Evolutionary conservation across 2,888 invertebrate genomes (phyloP).

Genomic region (Eupithecia subfuscata): DNA sequence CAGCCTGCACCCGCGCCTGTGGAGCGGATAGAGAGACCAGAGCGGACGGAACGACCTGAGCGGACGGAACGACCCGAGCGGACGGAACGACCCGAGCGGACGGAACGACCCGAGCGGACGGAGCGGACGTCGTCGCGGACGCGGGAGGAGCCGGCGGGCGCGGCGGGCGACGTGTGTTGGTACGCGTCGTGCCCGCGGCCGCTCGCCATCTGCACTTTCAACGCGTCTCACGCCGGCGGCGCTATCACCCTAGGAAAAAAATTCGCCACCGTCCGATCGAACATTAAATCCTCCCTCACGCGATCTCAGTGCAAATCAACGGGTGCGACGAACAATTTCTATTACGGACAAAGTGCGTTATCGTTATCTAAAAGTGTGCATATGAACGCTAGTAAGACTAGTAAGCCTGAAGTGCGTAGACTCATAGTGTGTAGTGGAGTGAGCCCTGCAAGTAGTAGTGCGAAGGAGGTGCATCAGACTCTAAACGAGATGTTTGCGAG

Average conservation of each 20-base stretch:
- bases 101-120: conserved; percentile 19
- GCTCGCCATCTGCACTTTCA: conserved; percentile 83
- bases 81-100: conserved; percentile 22
- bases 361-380: conserved; percentile 76
- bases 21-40: conserved; percentile 38
- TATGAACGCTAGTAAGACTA: conserved; percentile 73
- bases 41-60: conserved; percentile 54
- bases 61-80: conserved; percentile 54
- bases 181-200: conserved; percentile 85
- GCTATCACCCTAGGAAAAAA: conserved; percentile 81
- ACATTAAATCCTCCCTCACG: conserved; percentile 77
- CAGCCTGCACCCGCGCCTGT: conserved; percentile 46
- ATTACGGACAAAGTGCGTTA: conserved; percentile 68
- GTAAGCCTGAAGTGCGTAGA: conserved; percentile 79
- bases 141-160: conserved; percentile 59
- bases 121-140: conserved; percentile 55
- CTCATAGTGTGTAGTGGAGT: conserved; percentile 76
- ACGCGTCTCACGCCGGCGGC: conserved; percentile 83
- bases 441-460: conserved; percentile 41
- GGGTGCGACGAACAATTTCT: conserved; percentile 65
- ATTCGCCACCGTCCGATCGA: conserved; percentile 78
- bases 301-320: conserved; percentile 70
- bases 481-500: conserved; percentile 68
- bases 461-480: conserved; percentile 62
- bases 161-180: conserved; percentile 74